A percentile compares a stretch with the other conserved stretches of the same genome.
phyloP scores from a whole-genome alignment of 1,140 invertebrate species.

The Ganaspis sp. region DNA sequence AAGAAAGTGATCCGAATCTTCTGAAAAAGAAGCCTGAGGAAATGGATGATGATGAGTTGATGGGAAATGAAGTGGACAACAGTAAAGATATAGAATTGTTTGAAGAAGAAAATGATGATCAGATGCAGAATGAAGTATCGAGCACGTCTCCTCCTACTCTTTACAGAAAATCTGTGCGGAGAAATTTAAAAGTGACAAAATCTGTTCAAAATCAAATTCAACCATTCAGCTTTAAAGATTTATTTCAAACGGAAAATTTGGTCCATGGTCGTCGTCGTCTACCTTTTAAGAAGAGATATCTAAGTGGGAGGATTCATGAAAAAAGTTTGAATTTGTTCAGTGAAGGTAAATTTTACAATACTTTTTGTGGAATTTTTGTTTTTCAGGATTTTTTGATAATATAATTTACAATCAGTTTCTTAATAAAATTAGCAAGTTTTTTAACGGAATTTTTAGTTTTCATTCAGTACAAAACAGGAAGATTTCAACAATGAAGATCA shows the following conservation, averaged over 20 bases:
- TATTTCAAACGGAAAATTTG: not conserved
- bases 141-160: not conserved
- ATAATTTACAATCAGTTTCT: not conserved
- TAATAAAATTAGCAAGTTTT: no score
- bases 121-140: not conserved
- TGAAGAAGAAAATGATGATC: not conserved
- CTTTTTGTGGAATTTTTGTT: not conserved
- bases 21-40: conserved; percentile 42
- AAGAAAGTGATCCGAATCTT: conserved; percentile 50
- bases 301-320: not conserved
- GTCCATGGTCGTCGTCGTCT: not conserved
- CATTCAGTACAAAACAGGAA: not conserved
- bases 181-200: not conserved
- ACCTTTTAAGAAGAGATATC: conserved; percentile 5
- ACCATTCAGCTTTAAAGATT: not conserved
- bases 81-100: not conserved
- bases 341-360: not conserved
- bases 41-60: not conserved
- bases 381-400: not conserved
- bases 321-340: not conserved
- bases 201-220: no score
- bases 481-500: not conserved
- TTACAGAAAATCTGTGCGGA: not conserved
- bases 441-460: no score
- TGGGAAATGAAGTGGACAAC: not conserved